These are phyloP conservation scores for Micronisus gabar DNA, from an alignment of 2,113 vertebrate genomes.

Conservation along the genomic window DNA sequence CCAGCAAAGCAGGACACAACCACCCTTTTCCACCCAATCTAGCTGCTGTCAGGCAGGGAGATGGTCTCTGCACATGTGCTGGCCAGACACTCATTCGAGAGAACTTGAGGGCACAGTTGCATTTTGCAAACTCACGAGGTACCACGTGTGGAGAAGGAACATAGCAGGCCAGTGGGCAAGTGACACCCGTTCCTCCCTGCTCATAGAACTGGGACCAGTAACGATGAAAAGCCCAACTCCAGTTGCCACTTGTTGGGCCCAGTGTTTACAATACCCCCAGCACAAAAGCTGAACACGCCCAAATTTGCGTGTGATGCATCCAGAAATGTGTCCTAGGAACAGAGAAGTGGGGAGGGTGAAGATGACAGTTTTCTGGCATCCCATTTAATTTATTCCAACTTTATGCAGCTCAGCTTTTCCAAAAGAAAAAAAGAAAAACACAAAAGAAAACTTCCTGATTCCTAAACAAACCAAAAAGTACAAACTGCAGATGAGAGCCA, in stretches of 20 bases:
- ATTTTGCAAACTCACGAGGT: not conserved
- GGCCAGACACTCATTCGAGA: not conserved
- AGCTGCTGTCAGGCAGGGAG: not conserved
- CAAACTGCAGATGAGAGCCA: conserved; percentile 46
- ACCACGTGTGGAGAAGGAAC: not conserved
- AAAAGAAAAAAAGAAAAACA: conserved; percentile 16
- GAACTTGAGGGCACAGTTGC: accelerated
- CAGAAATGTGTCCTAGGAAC: not conserved
- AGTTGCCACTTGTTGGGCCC: accelerated
- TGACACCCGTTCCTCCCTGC: not conserved
- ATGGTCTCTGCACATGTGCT: not conserved
- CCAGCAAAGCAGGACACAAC: not conserved
- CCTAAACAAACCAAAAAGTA: conserved; percentile 51
- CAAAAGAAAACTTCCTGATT: conserved; percentile 36
- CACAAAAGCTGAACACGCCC: not conserved
- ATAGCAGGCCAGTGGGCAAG: not conserved
- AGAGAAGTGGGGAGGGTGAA: not conserved
- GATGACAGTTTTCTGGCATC: conserved; percentile 24
- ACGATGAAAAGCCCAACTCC: not conserved
- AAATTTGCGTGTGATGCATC: not conserved
- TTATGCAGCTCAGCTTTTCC: conserved; percentile 46
- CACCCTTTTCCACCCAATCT: not conserved
- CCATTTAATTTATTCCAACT: conserved; percentile 64
- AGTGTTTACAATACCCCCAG: not conserved
- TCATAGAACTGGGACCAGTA: not conserved